Evolutionary conservation across 2,113 vertebrate genomes (phyloP).

Genomic region (Dasyornis broadbenti): DNA sequence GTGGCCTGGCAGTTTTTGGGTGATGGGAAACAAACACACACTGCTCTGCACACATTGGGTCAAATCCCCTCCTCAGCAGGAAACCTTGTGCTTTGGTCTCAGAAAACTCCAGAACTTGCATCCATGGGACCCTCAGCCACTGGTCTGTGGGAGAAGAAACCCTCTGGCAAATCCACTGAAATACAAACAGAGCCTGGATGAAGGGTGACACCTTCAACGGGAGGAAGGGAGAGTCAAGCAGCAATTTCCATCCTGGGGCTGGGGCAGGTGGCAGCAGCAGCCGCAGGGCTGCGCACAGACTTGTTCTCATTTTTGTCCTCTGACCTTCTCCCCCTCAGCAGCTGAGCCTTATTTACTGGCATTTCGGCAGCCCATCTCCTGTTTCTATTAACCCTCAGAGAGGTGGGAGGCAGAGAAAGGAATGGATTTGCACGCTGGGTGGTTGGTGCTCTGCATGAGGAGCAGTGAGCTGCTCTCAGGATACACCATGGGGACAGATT

Average conservation of each 20-base stretch:
- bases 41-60: rapidly evolving
- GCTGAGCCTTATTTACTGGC: constrained; percentile 4
- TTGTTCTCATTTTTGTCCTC: constrained; percentile 59
- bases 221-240: background rate
- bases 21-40: background rate
- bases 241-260: background rate
- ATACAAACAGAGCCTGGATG: background rate
- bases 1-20: background rate
- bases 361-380: background rate
- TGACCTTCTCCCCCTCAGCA: background rate
- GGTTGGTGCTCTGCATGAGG: background rate
- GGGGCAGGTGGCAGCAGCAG: background rate
- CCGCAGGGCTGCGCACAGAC: background rate
- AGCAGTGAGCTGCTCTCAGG: background rate
- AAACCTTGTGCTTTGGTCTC: background rate
- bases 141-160: background rate
- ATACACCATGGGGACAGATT: background rate
- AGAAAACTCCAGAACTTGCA: background rate
- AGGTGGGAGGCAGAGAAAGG: background rate
- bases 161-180: background rate
- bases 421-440: background rate
- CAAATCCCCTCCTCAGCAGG: background rate
- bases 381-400: constrained; percentile 23
- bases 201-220: background rate
- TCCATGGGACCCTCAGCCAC: background rate